phyloP scores from a whole-genome alignment of 2,888 invertebrate genomes.

The Ophion obscuratus region DNA sequence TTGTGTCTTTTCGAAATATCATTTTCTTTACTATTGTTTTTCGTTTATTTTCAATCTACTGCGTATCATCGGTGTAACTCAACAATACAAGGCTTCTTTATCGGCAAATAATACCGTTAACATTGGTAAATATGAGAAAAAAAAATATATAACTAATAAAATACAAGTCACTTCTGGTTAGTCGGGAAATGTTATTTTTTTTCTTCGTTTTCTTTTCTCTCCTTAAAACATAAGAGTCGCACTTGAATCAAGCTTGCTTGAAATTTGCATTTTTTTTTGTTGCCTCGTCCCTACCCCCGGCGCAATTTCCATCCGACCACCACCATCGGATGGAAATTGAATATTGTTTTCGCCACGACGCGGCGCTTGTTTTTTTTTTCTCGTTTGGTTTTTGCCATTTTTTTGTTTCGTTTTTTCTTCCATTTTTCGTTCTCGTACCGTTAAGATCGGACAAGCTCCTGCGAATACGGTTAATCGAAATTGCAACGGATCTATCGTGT shows the following conservation, averaged over 20 bases:
- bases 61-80: constrained; percentile 75
- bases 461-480: constrained; percentile 57
- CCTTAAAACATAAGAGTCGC: constrained; percentile 48
- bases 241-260: constrained; percentile 61
- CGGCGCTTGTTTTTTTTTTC: constrained; percentile 74
- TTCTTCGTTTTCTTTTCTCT: constrained; percentile 60
- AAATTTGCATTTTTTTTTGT: constrained; percentile 75
- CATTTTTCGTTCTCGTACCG: constrained; percentile 61
- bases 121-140: constrained; percentile 73
- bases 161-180: constrained; percentile 83
- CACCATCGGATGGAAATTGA: constrained; percentile 82
- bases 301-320: constrained; percentile 82
- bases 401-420: constrained; percentile 67
- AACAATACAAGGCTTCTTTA: constrained; percentile 74
- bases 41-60: constrained; percentile 75
- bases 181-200: constrained; percentile 77
- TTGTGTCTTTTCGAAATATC: constrained; percentile 9
- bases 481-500: constrained; percentile 54
- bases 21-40: constrained; percentile 58
- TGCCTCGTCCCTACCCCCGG: constrained; percentile 63
- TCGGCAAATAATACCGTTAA: constrained; percentile 67
- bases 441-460: constrained; percentile 52
- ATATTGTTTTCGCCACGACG: constrained; percentile 66
- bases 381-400: constrained; percentile 74
- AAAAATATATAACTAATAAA: constrained; percentile 75